Percentiles rank a stretch among this genome's conserved stretches.
Conservation (phyloP, 2,797 vertebrate genomes). For the Fistularia tabacaria region DNA sequence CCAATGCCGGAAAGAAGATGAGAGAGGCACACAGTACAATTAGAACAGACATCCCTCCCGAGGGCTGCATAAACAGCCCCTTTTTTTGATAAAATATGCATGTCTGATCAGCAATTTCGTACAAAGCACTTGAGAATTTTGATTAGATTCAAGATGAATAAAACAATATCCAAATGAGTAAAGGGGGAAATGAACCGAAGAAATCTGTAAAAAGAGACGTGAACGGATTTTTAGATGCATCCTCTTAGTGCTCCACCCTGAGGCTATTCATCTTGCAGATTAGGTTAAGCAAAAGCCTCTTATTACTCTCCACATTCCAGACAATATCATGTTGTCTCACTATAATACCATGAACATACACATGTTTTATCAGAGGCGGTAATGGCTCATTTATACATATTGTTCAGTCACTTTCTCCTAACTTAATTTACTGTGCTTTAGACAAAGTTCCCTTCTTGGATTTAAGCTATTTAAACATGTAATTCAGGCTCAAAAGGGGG, state of each 20-base stretch:
- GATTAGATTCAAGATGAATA: neutral
- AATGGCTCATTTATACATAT: constrained; percentile 58
- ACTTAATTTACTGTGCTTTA: constrained; percentile 61
- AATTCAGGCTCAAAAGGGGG: constrained; percentile 48
- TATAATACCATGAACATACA: constrained; percentile 68
- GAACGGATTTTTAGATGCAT: constrained; percentile 44
- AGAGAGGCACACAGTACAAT: too few relatives aligned
- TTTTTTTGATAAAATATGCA: too few relatives aligned
- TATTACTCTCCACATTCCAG: constrained; percentile 73
- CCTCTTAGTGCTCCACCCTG: constrained; percentile 45
- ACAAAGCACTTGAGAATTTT: too few relatives aligned
- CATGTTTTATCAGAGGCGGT: constrained; percentile 62
- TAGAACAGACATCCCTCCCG: too few relatives aligned
- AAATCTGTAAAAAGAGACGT: constrained; percentile 27
- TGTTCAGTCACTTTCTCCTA: constrained; percentile 57
- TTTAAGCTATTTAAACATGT: constrained; percentile 57
- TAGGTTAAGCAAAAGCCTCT: constrained; percentile 72
- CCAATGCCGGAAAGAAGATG: too few relatives aligned
- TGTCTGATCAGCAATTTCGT: too few relatives aligned
- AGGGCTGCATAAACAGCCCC: too few relatives aligned
- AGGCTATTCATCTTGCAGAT: constrained; percentile 71
- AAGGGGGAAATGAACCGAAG: constrained; percentile 12
- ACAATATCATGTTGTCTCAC: constrained; percentile 71
- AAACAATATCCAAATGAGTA: constrained; percentile 19
- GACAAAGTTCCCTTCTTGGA: constrained; percentile 60